A percentile compares a stretch with the other conserved stretches of the same genome.
phyloP scores from a whole-genome alignment of 1,140 invertebrate genomes.

The Hypsibius dujardini region DNA sequence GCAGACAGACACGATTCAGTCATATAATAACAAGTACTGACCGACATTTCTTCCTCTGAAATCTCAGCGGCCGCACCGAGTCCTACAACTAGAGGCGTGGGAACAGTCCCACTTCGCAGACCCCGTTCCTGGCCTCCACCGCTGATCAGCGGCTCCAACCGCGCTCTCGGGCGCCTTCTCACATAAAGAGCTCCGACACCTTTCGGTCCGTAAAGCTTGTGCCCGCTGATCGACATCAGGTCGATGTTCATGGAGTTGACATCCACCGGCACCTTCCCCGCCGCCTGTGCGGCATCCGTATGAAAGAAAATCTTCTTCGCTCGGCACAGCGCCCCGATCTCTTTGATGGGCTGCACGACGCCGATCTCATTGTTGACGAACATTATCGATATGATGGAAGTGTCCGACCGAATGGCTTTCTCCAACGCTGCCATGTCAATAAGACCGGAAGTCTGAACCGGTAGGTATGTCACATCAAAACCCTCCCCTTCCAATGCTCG shows the following conservation, averaged over 20 bases:
- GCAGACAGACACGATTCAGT: no score
- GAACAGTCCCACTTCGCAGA: constrained; percentile 86
- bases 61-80: constrained; percentile 74
- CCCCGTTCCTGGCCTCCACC: constrained; percentile 94
- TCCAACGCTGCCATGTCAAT: constrained; percentile 61
- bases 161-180: constrained; percentile 70
- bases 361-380: constrained; percentile 98
- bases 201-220: constrained; percentile 98
- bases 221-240: constrained; percentile 94
- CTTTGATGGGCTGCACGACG: constrained; percentile 73
- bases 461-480: constrained; percentile 85
- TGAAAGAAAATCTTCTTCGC: constrained; percentile 74
- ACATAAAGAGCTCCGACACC: constrained; percentile 90
- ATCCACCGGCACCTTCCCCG: constrained; percentile 84
- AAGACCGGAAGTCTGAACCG: constrained; percentile 72
- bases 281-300: constrained; percentile 93
- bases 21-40: no score
- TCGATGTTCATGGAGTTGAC: constrained; percentile 92
- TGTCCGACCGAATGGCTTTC: constrained; percentile 65
- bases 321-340: constrained; percentile 62
- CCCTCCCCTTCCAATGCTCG: constrained; percentile 81
- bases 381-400: constrained; percentile 88
- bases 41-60: constrained; percentile 61
- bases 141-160: constrained; percentile 84
- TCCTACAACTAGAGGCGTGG: constrained; percentile 76